A percentile compares a stretch with the other conserved stretches of the same genome.
Conservation (phyloP, 2,113 vertebrate species). For the Hippolais icterina region DNA sequence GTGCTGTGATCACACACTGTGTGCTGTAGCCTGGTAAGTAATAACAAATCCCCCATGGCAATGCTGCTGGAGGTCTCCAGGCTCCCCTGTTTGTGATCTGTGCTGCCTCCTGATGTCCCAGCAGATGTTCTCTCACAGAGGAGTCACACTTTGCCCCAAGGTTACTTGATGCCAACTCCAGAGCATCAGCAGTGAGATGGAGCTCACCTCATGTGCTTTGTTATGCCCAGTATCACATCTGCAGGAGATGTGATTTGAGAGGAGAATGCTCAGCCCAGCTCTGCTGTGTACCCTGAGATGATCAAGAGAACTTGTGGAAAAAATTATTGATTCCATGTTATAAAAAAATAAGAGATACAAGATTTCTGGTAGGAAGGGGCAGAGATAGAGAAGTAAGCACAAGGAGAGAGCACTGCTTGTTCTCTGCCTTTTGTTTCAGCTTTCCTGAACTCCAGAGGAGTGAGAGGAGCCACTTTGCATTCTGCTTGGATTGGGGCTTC, state of each 20-base stretch:
- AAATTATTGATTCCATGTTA: neutral
- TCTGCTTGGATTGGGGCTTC: neutral
- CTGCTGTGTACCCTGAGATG: neutral
- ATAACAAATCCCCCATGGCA: neutral
- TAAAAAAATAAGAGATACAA: neutral
- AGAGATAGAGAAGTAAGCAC: neutral
- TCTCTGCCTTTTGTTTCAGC: neutral
- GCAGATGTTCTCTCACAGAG: neutral
- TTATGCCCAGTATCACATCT: neutral
- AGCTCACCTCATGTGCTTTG: neutral
- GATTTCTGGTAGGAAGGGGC: neutral
- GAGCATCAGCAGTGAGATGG: neutral
- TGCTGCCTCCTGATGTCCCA: neutral
- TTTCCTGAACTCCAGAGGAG: neutral
- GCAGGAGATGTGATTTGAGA: neutral
- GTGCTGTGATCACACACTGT: fast-evolving
- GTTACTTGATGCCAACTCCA: too few relatives aligned
- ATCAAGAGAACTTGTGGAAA: neutral
- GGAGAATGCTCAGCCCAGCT: neutral
- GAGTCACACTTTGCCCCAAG: fast-evolving
- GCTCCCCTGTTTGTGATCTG: neutral
- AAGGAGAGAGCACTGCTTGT: neutral
- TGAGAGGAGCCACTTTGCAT: constrained; percentile 16
- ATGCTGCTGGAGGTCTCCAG: neutral
- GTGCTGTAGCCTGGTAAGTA: neutral